These are phyloP conservation scores for Pangasius larnaudii DNA, from an alignment of 2,797 vertebrate species.

Conservation along the genomic window DNA sequence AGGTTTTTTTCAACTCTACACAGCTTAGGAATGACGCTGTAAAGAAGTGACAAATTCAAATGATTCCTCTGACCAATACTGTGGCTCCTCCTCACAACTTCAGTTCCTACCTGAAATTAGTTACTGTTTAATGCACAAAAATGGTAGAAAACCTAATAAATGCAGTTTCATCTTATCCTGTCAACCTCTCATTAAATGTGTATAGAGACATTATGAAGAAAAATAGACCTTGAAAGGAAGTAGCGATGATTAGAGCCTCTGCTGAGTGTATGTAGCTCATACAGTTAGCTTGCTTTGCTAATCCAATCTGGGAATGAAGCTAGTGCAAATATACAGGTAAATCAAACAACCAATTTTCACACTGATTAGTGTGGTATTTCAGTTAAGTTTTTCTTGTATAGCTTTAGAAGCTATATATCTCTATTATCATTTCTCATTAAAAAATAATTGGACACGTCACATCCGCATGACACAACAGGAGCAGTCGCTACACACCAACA, in stretches of 20 bases:
- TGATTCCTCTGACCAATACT: no score
- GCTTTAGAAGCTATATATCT: not conserved
- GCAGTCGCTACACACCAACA: not conserved
- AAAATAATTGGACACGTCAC: not conserved
- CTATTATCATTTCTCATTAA: not conserved
- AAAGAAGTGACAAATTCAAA: no score
- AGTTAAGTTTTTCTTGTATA: not conserved
- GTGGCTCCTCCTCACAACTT: no score
- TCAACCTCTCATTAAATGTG: no score
- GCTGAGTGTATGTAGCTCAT: not conserved
- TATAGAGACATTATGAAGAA: not conserved
- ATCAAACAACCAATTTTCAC: no score
- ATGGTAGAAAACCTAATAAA: no score
- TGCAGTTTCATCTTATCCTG: no score
- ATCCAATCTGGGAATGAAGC: not conserved
- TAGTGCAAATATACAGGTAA: not conserved
- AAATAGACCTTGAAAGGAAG: not conserved
- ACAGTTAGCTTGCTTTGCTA: not conserved
- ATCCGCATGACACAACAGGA: not conserved
- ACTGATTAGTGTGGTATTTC: not conserved
- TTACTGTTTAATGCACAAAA: no score
- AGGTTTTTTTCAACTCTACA: no score
- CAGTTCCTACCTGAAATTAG: no score
- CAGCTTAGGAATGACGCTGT: no score
- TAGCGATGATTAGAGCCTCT: no score